Conservation (phyloP, 2,888 invertebrate genomes). For the Omphaloscelis lunosa region DNA sequence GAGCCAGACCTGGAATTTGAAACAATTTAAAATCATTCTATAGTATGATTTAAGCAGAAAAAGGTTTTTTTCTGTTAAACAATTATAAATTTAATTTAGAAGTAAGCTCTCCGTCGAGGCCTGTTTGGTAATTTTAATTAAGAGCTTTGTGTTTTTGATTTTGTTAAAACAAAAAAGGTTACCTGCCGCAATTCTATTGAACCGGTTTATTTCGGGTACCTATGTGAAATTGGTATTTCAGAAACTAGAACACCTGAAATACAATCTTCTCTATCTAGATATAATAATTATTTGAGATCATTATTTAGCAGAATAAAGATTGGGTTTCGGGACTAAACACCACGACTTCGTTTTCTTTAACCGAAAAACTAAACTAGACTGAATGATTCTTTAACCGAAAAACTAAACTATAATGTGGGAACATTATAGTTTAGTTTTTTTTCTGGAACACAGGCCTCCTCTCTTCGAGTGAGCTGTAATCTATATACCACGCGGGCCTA, state of each 20-base stretch:
- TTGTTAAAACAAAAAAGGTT: slow-evolving; percentile 34
- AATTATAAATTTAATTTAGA: slow-evolving; percentile 55
- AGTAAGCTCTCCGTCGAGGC: slow-evolving; percentile 48
- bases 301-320: too few species aligned
- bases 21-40: neutral
- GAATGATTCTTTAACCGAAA: neutral
- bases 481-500: too few species aligned
- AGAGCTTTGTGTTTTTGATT: slow-evolving; percentile 49
- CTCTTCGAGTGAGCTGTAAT: too few species aligned
- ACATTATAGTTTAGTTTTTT: too few species aligned
- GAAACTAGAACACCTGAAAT: neutral
- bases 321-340: neutral
- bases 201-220: slow-evolving; percentile 6
- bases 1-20: neutral
- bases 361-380: too few species aligned
- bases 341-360: neutral
- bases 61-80: slow-evolving; percentile 21
- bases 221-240: neutral
- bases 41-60: slow-evolving; percentile 29
- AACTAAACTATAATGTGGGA: too few species aligned
- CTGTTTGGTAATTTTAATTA: slow-evolving; percentile 59
- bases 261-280: neutral
- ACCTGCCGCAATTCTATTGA: neutral
- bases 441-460: too few species aligned
- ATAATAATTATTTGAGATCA: too few species aligned